Base-by-base conservation (phyloP, 2,888 invertebrate species). In the Leucophenga montana region DNA sequence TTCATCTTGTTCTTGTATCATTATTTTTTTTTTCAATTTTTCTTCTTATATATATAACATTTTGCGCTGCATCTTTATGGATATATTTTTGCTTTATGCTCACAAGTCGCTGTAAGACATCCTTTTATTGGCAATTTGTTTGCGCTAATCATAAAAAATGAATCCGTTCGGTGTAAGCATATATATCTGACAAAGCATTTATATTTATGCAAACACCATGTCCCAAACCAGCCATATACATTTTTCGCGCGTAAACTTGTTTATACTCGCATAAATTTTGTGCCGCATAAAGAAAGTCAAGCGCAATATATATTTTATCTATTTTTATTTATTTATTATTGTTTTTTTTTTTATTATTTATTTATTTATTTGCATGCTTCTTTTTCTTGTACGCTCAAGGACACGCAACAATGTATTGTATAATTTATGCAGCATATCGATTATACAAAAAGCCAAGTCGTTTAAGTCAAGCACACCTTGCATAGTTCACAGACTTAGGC, bases 351-450 rank as follows among this genome's bases (percentile, higher is more conserved):
- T 3, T 61, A 33, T 59, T 56, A 20, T 56, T 22, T n/a, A n/a
- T 20, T 57, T 57, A 14, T 56, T 56, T 20, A 20, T 56, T 20
- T 56, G 48, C 11, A 56, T 22, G 18, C 56, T 6, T 20, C 8
- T n/a, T 22, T 27, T 14, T 11, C n/a, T 50, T 50, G 4, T 18
- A 50, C 13, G 50, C 14, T 22, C 62, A 64, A 62, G 62, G 46
- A 48, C 62, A 64, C 62, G 62, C 62, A 64, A 64, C 48, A 6
- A 20, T 64, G 22, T 48, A 50, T 18, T 39, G 33, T 16, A 46
- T 46, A 62, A 46, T 62, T 62, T 46, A 61, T 61, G 61, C 61
- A 39, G 39, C 50, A 50, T 50, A 50, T 50, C 50, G 50, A 50
- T 50, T 18, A 50, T 18, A 50, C 50, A 50, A 50, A 27, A 50